Conservation (phyloP, 1,140 invertebrate genomes). For the Pseudomyrmex concolor region DNA sequence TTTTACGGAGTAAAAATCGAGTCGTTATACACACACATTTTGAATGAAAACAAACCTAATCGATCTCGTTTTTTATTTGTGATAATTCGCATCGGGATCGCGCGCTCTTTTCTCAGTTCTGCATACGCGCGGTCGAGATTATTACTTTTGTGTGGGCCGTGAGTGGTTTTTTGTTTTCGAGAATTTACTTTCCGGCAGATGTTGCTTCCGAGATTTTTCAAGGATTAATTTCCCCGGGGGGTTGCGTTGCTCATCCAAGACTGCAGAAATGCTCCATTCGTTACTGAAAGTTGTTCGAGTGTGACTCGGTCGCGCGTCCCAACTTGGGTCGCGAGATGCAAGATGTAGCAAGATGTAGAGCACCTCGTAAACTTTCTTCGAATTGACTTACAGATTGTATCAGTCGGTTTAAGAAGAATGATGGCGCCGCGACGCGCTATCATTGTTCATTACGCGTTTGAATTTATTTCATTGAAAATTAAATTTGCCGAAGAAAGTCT, state of each 20-base stretch:
- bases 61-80: conserved; percentile 32
- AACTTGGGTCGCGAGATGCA: conserved; percentile 49
- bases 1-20: not conserved
- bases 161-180: conserved; percentile 7
- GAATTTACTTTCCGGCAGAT: conserved; percentile 44
- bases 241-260: conserved; percentile 52
- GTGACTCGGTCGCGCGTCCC: conserved; percentile 45
- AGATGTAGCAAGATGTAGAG: conserved; percentile 23
- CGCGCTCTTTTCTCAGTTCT: conserved; percentile 8
- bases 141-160: too few species aligned
- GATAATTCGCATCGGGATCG: not conserved
- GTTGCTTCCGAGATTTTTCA: conserved; percentile 59
- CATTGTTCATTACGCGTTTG: not conserved
- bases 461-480: not conserved
- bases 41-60: not conserved
- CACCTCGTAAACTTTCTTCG: not conserved
- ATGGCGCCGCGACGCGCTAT: not conserved
- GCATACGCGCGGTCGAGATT: not conserved
- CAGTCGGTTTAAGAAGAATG: not conserved
- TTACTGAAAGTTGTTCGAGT: conserved; percentile 58
- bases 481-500: not conserved
- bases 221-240: conserved; percentile 55
- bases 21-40: too few species aligned
- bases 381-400: conserved; percentile 8
- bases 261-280: conserved; percentile 51